phyloP scores from a whole-genome alignment of 2,797 vertebrate species.

The Paratrypauchen microcephalus region DNA sequence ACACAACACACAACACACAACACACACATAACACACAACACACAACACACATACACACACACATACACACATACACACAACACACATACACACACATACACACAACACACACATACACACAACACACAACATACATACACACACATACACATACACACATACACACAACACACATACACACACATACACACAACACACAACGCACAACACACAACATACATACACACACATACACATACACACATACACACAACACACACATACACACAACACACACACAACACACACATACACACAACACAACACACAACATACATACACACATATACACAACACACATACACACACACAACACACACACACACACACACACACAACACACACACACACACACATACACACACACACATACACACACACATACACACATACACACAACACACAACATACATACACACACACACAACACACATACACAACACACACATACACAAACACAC shows the following conservation, averaged over 20 bases:
- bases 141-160: too few species aligned
- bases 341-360: neutral
- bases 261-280: neutral
- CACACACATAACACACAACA: neutral
- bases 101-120: constrained; percentile 85
- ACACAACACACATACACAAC: neutral
- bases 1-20: neutral
- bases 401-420: too few species aligned
- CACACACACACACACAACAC: too few species aligned
- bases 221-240: too few species aligned
- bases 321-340: too few species aligned
- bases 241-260: neutral
- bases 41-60: too few species aligned
- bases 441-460: neutral
- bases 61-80: neutral
- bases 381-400: neutral
- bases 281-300: too few species aligned
- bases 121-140: neutral
- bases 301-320: neutral
- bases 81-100: too few species aligned
- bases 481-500: neutral
- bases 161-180: neutral
- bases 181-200: too few species aligned
- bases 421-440: too few species aligned
- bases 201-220: neutral